Evolutionary conservation across 1,140 invertebrate genomes (phyloP), one percentile per base, ranked within the genome.

Genomic region (Camponotus floridanus): DNA sequence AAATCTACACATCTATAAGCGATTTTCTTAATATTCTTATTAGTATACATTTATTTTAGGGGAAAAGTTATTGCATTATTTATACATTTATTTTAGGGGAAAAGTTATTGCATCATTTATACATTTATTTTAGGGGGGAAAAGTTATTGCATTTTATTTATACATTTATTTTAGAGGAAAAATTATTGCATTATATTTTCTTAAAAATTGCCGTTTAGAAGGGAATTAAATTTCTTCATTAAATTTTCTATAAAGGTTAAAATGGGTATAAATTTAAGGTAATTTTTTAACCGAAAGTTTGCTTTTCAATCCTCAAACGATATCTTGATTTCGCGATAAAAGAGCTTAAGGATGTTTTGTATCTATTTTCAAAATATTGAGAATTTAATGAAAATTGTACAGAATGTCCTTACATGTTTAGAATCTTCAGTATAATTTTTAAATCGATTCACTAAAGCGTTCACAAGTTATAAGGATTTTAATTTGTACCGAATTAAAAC

Each of bases 251-350:
- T 11, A 7, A 74, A n/a, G 5, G n/a, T 9, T 51, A 21, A 62
- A 42, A 76, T 76, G 55, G n/a, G 45, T 76, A 76, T 76, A 26
- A 76, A 62, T 33, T 42, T 45, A 42, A 62, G 57, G 0, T 59
- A 8, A 13, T 8, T 51, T 26, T 59, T 76, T 51, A 59, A 57
- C 5, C 15, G 33, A 3, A 33, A 26, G 33, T 59, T 76, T 59
- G 59, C 33, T 76, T 76, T 59, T 59, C 73, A 61, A 21, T 15
- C 21, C 74, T 11, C 39, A 4, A 45, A 64, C 55, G 55, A 51
- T 76, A 76, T 36, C 42, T 42, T 26, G 36, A 62, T 36, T 62
- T 45, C 8, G 26, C 74, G 26, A 62, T 62, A 36, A 15, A 64
- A 26, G 26, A 76, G 18, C 21, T 33, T 39, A n/a, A n/a, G n/a